Conservation (phyloP, 1,140 invertebrate species). For the Pteromalus puparum region DNA sequence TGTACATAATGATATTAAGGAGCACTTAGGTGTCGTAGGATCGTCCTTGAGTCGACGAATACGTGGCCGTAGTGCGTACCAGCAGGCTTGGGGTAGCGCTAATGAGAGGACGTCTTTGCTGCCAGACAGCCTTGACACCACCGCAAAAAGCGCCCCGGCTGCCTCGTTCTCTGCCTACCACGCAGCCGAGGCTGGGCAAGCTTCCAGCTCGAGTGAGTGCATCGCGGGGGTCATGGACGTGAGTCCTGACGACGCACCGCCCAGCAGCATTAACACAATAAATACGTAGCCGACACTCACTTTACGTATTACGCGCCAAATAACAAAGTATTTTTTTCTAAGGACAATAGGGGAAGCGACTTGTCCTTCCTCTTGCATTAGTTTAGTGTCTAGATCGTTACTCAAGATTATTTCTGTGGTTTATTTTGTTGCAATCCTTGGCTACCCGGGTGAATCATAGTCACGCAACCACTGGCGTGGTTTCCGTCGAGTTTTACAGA, state of each 20-base stretch:
- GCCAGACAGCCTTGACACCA: slow-evolving; percentile 56
- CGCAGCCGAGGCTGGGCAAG: slow-evolving; percentile 48
- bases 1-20: slow-evolving; percentile 92
- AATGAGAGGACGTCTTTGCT: slow-evolving; percentile 70
- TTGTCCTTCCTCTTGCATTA: background rate
- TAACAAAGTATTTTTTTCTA: slow-evolving; percentile 13
- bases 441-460: background rate
- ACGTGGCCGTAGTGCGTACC: slow-evolving; percentile 83
- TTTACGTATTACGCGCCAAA: background rate
- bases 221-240: slow-evolving; percentile 53
- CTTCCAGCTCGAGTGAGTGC: slow-evolving; percentile 56
- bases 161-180: slow-evolving; percentile 66
- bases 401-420: background rate
- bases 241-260: slow-evolving; percentile 50
- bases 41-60: slow-evolving; percentile 84
- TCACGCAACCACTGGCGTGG: background rate
- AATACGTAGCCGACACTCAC: slow-evolving; percentile 30
- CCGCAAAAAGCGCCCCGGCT: slow-evolving; percentile 64
- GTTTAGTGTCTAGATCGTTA: background rate
- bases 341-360: background rate
- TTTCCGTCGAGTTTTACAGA: background rate
- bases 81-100: slow-evolving; percentile 79
- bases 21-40: slow-evolving; percentile 92
- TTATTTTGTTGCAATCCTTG: background rate
- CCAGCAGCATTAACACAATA: slow-evolving; percentile 57